Evolutionary conservation across 1,140 invertebrate species (phyloP).

Genomic region (Vanessa tameamea): DNA sequence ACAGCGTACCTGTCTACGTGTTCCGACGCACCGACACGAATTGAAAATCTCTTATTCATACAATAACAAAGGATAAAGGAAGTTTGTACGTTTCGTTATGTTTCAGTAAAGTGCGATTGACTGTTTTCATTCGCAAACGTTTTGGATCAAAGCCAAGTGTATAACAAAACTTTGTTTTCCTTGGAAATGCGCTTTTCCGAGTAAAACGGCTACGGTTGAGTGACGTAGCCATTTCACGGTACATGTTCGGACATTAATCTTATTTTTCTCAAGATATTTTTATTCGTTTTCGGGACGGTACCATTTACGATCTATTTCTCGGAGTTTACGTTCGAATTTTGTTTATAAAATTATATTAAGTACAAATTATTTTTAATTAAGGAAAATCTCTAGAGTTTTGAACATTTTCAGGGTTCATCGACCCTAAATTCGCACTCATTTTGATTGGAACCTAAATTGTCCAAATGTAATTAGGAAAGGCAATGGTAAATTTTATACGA

Average conservation of each 20-base stretch:
- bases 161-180: constrained; percentile 28
- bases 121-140: constrained; percentile 20
- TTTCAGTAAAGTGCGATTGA: constrained; percentile 8
- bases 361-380: neutral
- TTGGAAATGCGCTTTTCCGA: constrained; percentile 41
- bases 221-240: constrained; percentile 36
- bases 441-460: too few species aligned
- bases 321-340: neutral
- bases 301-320: constrained; percentile 2
- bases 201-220: constrained; percentile 31
- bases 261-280: constrained; percentile 20
- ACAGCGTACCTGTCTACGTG: constrained; percentile 5
- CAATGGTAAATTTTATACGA: too few species aligned
- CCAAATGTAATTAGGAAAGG: too few species aligned
- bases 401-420: too few species aligned
- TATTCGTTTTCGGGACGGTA: constrained; percentile 9
- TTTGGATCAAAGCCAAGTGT: constrained; percentile 32
- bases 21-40: neutral
- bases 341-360: constrained; percentile 11
- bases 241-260: constrained; percentile 34
- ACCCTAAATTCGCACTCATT: too few species aligned
- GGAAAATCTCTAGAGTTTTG: neutral
- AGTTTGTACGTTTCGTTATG: constrained; percentile 14
- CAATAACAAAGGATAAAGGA: constrained; percentile 23
- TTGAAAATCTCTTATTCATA: constrained; percentile 5